phyloP scores from a whole-genome alignment of 2,113 vertebrate species.

The Tinamus guttatus region DNA sequence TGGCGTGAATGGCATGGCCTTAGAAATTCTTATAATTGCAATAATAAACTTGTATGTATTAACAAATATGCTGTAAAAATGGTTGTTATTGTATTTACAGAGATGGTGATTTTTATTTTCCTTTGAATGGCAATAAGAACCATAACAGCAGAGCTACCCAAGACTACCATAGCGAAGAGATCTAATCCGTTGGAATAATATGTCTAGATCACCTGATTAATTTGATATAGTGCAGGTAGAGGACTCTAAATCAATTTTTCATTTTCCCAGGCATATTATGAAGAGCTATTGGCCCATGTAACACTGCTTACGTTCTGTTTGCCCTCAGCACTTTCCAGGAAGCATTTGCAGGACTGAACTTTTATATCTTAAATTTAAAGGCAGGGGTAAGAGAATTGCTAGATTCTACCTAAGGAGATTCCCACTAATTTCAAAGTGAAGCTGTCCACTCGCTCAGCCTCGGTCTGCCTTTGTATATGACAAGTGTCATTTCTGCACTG shows the following conservation, averaged over 20 bases:
- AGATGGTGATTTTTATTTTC: neutral
- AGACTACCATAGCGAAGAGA: neutral
- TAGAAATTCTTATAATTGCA: neutral
- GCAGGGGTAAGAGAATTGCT: neutral
- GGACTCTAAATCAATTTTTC: constrained; percentile 42
- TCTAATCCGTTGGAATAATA: constrained; percentile 24
- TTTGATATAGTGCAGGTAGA: constrained; percentile 15
- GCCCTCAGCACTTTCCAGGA: constrained; percentile 30
- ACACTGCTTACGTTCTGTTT: neutral
- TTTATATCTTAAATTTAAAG: neutral
- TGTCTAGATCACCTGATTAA: constrained; percentile 33
- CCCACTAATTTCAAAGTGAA: neutral
- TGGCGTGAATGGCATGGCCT: neutral
- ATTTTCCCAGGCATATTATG: constrained; percentile 8
- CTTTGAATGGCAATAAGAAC: neutral
- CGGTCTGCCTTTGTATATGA: neutral
- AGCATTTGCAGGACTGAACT: neutral
- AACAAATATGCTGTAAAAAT: neutral
- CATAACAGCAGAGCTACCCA: neutral
- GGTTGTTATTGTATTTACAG: neutral
- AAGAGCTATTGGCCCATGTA: constrained; percentile 25
- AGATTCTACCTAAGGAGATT: neutral
- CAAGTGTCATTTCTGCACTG: constrained; percentile 3
- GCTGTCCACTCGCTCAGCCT: neutral
- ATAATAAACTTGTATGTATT: neutral